phyloP scores from a whole-genome alignment of 2,113 vertebrate species.

The Lepus americanus region DNA sequence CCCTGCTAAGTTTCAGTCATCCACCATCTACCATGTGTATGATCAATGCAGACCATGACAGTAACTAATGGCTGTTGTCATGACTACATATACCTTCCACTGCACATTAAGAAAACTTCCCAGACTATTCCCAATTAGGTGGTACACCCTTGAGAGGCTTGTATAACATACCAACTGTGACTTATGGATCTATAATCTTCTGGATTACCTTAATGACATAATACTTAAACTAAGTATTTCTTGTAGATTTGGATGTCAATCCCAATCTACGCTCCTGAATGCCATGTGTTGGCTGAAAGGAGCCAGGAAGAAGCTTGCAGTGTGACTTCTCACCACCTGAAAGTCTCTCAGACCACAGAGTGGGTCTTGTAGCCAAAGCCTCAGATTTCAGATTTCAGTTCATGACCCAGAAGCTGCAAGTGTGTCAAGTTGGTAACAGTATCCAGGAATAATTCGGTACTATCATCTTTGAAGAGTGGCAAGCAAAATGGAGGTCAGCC shows the following conservation, averaged over 20 bases:
- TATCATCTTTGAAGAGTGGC: neutral
- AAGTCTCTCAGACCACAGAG: conserved; percentile 35
- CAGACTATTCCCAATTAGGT: neutral
- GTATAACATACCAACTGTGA: neutral
- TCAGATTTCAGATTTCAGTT: conserved; percentile 64
- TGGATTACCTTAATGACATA: neutral
- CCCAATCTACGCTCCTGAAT: neutral
- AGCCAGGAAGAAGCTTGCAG: neutral
- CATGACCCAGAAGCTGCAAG: conserved; percentile 48
- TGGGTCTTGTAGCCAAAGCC: no score
- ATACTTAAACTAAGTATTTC: neutral
- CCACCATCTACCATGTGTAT: neutral
- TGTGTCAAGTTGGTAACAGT: conserved; percentile 11
- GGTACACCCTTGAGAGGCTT: neutral
- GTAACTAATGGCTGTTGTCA: neutral
- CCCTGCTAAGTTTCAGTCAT: neutral
- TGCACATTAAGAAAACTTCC: neutral
- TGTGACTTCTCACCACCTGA: conserved; percentile 27
- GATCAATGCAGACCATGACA: neutral
- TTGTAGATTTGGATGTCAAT: no score
- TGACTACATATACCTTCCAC: neutral
- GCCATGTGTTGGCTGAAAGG: neutral
- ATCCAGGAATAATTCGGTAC: conserved; percentile 28
- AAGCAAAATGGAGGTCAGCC: conserved; percentile 45
- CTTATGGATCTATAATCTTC: neutral